A percentile compares a stretch with the other conserved stretches of the same genome.
These are phyloP conservation scores for Diadophis punctatus DNA, from an alignment of 2,113 vertebrate genomes.

Conservation along the genomic window DNA sequence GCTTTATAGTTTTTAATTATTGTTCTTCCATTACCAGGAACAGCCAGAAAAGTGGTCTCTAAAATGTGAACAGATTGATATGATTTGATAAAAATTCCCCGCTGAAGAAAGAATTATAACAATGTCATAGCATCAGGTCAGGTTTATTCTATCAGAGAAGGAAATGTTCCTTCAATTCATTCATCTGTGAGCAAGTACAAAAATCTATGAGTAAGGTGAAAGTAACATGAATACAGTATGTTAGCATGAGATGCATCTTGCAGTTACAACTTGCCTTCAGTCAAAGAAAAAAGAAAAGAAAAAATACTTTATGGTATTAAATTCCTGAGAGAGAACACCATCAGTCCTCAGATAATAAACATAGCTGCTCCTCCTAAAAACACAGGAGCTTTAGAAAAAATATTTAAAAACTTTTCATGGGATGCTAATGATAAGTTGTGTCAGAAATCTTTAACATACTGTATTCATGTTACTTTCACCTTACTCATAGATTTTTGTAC, in stretches of 20 bases:
- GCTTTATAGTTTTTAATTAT: neutral
- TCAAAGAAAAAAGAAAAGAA: neutral
- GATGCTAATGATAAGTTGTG: neutral
- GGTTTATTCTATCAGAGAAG: neutral
- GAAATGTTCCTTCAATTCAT: neutral
- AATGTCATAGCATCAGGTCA: neutral
- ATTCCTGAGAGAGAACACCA: conserved; percentile 47
- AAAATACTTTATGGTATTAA: conserved; percentile 40
- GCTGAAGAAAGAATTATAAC: neutral
- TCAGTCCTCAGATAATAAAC: conserved; percentile 36
- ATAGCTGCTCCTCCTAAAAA: conserved; percentile 35
- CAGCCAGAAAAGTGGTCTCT: neutral
- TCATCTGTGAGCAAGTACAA: neutral
- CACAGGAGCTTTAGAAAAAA: conserved; percentile 20
- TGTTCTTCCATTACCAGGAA: neutral
- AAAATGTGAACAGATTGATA: neutral
- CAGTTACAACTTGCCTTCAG: neutral
- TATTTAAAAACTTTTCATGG: conserved; percentile 10
- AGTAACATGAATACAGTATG: neutral
- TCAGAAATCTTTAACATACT: no score
- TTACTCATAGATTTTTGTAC: no score
- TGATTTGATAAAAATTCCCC: neutral
- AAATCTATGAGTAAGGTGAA: neutral
- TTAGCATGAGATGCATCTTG: neutral
- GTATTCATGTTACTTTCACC: no score